Evolutionary conservation across 2,888 invertebrate species (phyloP).

Genomic region (Acleris emargana): DNA sequence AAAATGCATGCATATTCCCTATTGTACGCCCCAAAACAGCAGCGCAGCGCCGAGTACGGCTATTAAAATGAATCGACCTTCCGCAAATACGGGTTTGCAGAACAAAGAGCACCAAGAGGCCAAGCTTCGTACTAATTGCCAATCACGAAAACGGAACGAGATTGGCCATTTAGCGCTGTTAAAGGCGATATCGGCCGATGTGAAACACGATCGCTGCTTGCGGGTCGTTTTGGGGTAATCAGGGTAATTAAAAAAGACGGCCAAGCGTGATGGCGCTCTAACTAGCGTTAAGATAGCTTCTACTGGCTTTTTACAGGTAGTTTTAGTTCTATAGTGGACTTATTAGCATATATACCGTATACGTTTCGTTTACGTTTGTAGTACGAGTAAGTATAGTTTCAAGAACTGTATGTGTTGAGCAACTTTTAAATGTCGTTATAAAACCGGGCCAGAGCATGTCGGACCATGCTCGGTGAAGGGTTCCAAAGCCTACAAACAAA

Average conservation of each 20-base stretch:
- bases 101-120: constrained; percentile 35
- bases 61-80: constrained; percentile 20
- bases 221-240: constrained; percentile 31
- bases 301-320: background rate
- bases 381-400: no score
- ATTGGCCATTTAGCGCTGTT: constrained; percentile 35
- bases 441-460: no score
- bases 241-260: constrained; percentile 32
- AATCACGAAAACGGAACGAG: constrained; percentile 34
- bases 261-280: constrained; percentile 12
- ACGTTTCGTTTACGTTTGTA: no score
- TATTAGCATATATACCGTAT: no score
- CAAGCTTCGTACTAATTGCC: constrained; percentile 35
- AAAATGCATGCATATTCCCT: no score
- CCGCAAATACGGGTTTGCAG: constrained; percentile 27
- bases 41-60: constrained; percentile 1
- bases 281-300: background rate
- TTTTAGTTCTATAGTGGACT: no score
- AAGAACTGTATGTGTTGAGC: no score
- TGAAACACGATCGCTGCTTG: constrained; percentile 29
- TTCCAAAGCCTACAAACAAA: no score
- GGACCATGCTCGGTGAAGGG: no score
- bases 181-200: constrained; percentile 31
- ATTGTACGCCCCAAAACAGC: constrained; percentile 5
- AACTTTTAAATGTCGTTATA: no score